Evolutionary conservation across 2,797 vertebrate genomes (phyloP).

Genomic region (Phaenicophaeus curvirostris): DNA sequence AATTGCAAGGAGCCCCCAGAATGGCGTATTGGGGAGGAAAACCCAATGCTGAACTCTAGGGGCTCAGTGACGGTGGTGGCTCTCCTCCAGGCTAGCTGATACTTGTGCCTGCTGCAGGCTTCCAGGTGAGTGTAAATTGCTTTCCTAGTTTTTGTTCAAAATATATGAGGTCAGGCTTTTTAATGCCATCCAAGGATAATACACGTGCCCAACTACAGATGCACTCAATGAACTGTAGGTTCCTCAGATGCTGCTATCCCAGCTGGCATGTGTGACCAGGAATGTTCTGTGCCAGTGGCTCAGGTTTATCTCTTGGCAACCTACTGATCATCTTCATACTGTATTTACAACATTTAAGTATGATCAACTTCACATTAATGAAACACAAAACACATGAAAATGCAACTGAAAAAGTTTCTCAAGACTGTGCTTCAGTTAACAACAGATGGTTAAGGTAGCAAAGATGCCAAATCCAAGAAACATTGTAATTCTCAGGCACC

Average conservation of each 20-base stretch:
- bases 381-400: neutral
- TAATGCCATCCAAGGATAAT: neutral
- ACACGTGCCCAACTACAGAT: accelerated
- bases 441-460: neutral
- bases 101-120: constrained; percentile 90
- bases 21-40: constrained; percentile 84
- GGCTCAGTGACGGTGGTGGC: constrained; percentile 90
- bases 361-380: neutral
- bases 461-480: neutral
- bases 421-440: neutral
- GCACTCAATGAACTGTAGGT: neutral
- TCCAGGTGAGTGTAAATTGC: constrained; percentile 77
- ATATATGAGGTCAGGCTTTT: neutral
- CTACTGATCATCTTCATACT: neutral
- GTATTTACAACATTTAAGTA: neutral
- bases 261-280: neutral
- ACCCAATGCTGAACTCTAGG: constrained; percentile 84
- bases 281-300: neutral
- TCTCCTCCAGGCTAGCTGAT: constrained; percentile 93
- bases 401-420: neutral
- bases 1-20: constrained; percentile 82
- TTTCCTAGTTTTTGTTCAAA: neutral
- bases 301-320: neutral
- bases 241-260: neutral
- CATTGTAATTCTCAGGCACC: neutral